Conservation (phyloP, 2,888 invertebrate species). For the Sthenelais limicola region DNA sequence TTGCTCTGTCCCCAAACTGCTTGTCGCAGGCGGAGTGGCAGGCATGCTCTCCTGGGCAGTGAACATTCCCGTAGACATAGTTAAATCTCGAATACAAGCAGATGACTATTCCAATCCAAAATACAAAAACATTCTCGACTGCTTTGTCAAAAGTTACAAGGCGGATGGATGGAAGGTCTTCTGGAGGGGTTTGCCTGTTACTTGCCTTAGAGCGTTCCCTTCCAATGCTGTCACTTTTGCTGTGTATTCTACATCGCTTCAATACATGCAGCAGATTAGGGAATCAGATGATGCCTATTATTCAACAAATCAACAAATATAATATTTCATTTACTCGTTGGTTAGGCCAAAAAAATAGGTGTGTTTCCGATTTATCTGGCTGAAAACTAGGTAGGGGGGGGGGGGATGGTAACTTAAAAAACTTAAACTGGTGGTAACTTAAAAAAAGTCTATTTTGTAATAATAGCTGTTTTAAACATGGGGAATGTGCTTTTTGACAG, state of each 20-base stretch:
- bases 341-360: no score
- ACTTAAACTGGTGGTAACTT: no score
- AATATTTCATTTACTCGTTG: no score
- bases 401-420: no score
- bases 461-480: no score
- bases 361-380: no score
- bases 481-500: no score
- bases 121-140: conserved; percentile 78
- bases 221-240: conserved; percentile 80
- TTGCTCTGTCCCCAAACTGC: conserved; percentile 35
- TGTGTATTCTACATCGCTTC: conserved; percentile 61
- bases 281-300: neutral
- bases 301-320: no score
- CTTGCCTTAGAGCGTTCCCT: conserved; percentile 80
- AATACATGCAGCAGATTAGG: neutral
- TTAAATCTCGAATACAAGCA: conserved; percentile 83
- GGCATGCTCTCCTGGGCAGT: conserved; percentile 80
- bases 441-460: no score
- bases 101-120: conserved; percentile 73
- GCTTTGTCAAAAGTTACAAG: conserved; percentile 76
- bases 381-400: no score
- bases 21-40: conserved; percentile 70
- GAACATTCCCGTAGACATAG: conserved; percentile 82
- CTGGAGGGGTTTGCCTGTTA: conserved; percentile 78
- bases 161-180: conserved; percentile 78